A percentile compares a stretch with the other conserved stretches of the same genome.
phyloP scores from a whole-genome alignment of 2,797 vertebrate genomes.

The Vespertilio murinus region DNA sequence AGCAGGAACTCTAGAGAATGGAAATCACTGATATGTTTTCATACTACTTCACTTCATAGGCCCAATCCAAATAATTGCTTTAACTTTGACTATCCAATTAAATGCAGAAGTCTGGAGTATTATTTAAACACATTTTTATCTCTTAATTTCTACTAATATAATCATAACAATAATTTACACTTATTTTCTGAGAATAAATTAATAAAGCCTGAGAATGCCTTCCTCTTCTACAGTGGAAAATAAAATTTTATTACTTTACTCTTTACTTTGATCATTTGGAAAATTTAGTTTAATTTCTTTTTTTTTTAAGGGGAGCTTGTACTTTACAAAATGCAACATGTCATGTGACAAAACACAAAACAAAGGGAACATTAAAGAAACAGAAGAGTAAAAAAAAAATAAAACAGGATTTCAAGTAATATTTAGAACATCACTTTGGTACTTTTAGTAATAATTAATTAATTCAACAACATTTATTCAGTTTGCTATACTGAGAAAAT shows the following conservation, averaged over 20 bases:
- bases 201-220: neutral
- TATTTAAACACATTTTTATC: neutral
- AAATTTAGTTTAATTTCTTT: neutral
- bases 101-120: neutral
- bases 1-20: neutral
- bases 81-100: neutral
- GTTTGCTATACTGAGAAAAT: neutral
- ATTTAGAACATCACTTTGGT: neutral
- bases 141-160: neutral
- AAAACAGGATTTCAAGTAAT: neutral
- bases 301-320: neutral
- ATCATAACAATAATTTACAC: neutral
- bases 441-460: conserved; percentile 2
- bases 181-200: neutral
- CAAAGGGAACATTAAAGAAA: neutral
- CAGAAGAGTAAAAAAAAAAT: neutral
- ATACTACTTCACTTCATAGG: neutral
- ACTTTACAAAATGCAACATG: neutral
- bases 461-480: neutral
- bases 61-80: neutral
- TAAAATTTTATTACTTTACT: neutral
- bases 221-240: neutral
- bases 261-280: neutral
- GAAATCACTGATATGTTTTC: neutral
- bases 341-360: neutral